Conservation (phyloP, 2,113 vertebrate genomes). For the Phalacrocorax brasilianus region DNA sequence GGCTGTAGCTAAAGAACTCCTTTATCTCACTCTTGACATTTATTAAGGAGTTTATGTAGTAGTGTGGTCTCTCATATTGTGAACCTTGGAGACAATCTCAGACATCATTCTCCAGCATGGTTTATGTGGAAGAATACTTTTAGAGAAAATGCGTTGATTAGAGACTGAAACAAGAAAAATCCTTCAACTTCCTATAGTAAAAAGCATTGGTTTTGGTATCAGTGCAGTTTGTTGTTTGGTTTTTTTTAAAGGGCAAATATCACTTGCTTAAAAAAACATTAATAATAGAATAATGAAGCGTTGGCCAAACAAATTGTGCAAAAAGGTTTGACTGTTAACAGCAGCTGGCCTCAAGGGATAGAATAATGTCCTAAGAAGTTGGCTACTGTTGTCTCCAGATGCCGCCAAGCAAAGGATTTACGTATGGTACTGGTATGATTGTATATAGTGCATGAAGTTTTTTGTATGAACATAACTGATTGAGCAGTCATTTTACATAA, state of each 20-base stretch:
- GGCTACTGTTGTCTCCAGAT: neutral
- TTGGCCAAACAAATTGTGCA: neutral
- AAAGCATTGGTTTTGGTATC: neutral
- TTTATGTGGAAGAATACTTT: neutral
- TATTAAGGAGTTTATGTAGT: neutral
- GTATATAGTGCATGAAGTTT: neutral
- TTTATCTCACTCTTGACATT: neutral
- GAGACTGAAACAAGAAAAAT: neutral
- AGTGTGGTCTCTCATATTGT: neutral
- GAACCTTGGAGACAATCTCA: neutral
- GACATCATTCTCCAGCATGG: neutral
- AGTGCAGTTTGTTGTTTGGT: too few species aligned
- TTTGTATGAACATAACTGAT: neutral
- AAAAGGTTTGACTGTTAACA: neutral
- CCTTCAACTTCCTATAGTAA: neutral
- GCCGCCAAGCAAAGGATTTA: neutral
- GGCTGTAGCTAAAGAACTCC: neutral
- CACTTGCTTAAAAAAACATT: neutral
- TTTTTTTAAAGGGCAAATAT: neutral
- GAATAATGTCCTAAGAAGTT: neutral
- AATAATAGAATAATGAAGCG: neutral
- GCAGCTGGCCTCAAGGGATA: neutral
- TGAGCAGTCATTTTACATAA: accelerated
- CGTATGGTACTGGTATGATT: neutral
- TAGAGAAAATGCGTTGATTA: neutral